Conservation (phyloP, 1,140 invertebrate genomes). For the Geopemphigus sp. region DNA sequence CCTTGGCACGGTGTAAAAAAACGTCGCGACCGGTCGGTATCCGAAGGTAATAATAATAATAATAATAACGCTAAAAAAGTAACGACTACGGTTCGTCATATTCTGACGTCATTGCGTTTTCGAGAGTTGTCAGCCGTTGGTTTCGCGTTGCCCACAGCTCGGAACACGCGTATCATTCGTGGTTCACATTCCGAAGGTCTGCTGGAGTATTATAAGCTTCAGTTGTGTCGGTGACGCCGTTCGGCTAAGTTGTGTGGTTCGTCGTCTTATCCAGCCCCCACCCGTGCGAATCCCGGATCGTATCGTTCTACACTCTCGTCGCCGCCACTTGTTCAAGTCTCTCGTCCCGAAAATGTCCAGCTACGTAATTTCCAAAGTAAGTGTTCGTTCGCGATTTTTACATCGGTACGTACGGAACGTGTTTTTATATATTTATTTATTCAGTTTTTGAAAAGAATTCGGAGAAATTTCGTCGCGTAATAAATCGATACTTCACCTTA, state of each 20-base stretch:
- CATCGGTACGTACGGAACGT: too few species aligned
- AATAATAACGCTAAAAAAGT: neutral
- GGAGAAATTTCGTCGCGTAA: too few species aligned
- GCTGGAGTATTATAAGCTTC: too few species aligned
- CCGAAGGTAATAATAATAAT: neutral
- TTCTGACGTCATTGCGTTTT: neutral
- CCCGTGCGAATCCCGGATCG: neutral
- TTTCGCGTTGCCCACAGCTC: neutral
- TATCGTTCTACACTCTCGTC: neutral
- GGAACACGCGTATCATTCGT: too few species aligned
- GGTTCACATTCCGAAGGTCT: too few species aligned
- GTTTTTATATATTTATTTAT: too few species aligned
- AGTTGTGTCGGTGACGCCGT: neutral
- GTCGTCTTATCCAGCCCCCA: too few species aligned
- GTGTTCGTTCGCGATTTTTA: neutral
- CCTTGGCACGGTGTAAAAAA: conserved; percentile 19
- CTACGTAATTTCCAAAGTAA: conserved; percentile 1
- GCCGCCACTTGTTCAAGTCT: neutral
- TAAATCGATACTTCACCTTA: too few species aligned
- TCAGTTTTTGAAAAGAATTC: too few species aligned
- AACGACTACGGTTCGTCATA: too few species aligned
- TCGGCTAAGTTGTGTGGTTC: too few species aligned
- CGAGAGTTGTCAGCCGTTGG: neutral
- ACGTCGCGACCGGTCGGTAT: neutral
- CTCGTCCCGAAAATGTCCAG: neutral